Percentiles rank a stretch among this genome's conserved stretches.
Evolutionary conservation across 2,113 vertebrate genomes (phyloP).

Genomic region (Chroicocephalus ridibundus): DNA sequence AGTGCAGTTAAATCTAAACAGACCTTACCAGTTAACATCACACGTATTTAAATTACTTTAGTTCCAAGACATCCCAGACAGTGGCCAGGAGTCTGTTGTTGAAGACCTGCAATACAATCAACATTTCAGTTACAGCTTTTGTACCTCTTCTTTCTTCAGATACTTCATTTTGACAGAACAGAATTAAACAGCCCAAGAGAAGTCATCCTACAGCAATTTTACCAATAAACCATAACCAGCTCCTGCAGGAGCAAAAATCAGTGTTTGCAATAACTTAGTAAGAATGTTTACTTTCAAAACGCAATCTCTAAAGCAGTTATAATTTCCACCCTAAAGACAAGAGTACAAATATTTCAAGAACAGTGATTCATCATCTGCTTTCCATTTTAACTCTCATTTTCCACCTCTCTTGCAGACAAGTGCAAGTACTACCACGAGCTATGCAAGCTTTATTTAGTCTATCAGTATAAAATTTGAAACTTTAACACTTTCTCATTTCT

Average conservation of each 20-base stretch:
- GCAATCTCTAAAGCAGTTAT: neutral
- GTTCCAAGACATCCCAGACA: neutral
- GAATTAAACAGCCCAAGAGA: neutral
- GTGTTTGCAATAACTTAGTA: neutral
- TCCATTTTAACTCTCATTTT: neutral
- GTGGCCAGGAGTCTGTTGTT: neutral
- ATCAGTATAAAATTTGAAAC: neutral
- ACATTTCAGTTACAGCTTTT: neutral
- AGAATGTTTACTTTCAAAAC: neutral
- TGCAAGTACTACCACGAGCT: neutral
- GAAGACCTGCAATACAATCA: neutral
- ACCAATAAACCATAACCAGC: neutral
- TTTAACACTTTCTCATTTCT: neutral
- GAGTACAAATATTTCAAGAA: neutral
- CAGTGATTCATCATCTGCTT: neutral
- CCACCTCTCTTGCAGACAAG: neutral
- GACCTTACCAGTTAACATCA: neutral
- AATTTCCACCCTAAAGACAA: neutral
- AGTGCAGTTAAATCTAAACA: neutral
- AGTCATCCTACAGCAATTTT: neutral
- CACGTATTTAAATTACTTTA: neutral
- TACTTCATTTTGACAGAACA: neutral
- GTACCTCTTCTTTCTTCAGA: neutral
- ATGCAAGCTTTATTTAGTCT: neutral
- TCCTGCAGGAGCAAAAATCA: neutral